These are phyloP conservation scores for Trichoplusia ni DNA, from an alignment of 1,140 invertebrate genomes.

Conservation along the genomic window DNA sequence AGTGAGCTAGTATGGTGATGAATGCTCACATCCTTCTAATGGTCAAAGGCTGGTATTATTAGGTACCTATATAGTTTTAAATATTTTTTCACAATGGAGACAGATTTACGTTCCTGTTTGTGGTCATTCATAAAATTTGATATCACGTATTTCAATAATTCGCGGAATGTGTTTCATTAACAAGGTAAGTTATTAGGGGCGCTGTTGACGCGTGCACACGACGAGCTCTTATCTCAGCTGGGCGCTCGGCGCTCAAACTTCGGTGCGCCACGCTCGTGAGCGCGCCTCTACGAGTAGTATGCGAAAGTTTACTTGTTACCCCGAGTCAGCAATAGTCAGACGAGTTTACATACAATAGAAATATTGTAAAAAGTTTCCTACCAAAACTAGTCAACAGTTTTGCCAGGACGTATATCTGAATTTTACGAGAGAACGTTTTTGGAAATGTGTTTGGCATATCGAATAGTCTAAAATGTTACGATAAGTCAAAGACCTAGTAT, in stretches of 20 bases:
- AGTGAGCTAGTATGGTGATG: too few species aligned
- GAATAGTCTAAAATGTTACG: neutral
- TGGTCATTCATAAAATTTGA: too few species aligned
- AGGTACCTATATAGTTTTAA: too few species aligned
- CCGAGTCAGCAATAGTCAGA: slow-evolving; percentile 13
- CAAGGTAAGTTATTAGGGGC: neutral
- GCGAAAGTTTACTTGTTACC: slow-evolving; percentile 31
- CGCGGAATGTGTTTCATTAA: too few species aligned
- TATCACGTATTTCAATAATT: too few species aligned
- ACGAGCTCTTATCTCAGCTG: slow-evolving; percentile 9
- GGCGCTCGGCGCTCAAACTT: slow-evolving; percentile 11
- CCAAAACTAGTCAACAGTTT: slow-evolving; percentile 21
- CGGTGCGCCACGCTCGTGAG: neutral
- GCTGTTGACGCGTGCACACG: neutral
- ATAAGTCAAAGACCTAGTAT: too few species aligned
- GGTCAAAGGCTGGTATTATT: too few species aligned
- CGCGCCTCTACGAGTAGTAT: slow-evolving; percentile 6
- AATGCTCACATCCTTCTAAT: too few species aligned
- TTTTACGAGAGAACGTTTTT: slow-evolving; percentile 7
- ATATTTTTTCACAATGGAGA: too few species aligned
- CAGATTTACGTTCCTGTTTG: too few species aligned
- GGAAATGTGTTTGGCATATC: neutral
- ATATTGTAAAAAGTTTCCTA: slow-evolving; percentile 21
- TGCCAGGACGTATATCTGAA: slow-evolving; percentile 9
- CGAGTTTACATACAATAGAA: slow-evolving; percentile 27